phyloP scores from a whole-genome alignment of 2,113 vertebrate genomes.

The Picathartes gymnocephalus region DNA sequence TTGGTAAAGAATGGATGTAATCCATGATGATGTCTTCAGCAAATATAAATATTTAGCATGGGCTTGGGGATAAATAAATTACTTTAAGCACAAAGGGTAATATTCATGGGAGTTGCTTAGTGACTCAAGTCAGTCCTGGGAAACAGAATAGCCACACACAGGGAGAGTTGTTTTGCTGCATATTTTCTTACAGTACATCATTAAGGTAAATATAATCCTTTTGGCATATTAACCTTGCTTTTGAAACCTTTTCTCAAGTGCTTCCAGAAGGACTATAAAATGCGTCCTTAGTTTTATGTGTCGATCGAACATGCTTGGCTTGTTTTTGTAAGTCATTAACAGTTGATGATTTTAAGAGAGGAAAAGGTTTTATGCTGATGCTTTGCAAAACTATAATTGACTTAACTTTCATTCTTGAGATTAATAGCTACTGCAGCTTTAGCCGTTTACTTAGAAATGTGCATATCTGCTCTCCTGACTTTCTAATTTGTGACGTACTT shows the following conservation, averaged over 20 bases:
- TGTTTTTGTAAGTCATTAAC: neutral
- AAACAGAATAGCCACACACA: conserved; percentile 6
- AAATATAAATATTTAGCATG: conserved; percentile 43
- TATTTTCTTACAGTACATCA: conserved; percentile 46
- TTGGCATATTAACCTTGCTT: conserved; percentile 14
- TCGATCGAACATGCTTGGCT: neutral
- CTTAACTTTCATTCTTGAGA: neutral
- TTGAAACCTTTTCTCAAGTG: conserved; percentile 21
- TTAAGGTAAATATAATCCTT: conserved; percentile 54
- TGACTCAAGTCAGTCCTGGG: conserved; percentile 25
- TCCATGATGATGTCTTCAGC: conserved; percentile 12
- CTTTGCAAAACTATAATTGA: neutral
- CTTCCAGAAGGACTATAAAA: conserved; percentile 2
- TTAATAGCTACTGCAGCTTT: neutral
- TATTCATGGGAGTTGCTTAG: neutral
- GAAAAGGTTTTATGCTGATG: neutral
- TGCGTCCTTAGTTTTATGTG: neutral
- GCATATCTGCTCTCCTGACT: neutral
- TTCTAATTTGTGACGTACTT: neutral
- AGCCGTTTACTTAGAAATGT: neutral
- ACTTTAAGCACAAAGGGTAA: neutral
- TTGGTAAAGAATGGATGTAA: conserved; percentile 9
- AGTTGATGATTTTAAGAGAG: neutral
- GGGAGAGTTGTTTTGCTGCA: conserved; percentile 42
- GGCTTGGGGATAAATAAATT: conserved; percentile 32